These are phyloP conservation scores for Epizoanthus illoricatus DNA, from an alignment of 92 coral and sea anemone species.

Conservation along the genomic window DNA sequence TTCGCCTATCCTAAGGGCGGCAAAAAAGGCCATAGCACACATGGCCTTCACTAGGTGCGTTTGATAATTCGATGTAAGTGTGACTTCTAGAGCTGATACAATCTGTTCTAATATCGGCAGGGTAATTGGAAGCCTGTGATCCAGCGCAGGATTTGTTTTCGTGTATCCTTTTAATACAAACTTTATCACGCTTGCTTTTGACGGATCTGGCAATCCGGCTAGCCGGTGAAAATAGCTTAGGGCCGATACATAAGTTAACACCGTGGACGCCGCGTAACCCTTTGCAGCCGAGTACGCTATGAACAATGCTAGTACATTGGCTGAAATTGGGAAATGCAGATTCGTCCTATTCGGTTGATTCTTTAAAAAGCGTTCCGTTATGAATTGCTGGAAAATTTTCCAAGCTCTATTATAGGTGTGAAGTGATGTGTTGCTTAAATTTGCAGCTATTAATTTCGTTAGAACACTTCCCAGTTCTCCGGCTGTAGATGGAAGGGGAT, in stretches of 20 bases:
- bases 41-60: constrained; percentile 33
- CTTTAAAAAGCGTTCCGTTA: neutral
- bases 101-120: constrained; percentile 43
- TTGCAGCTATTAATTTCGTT: no score
- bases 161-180: constrained; percentile 43
- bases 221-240: constrained; percentile 42
- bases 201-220: constrained; percentile 41
- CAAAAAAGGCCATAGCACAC: constrained; percentile 43
- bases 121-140: constrained; percentile 39
- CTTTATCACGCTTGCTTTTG: neutral
- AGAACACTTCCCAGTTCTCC: no score
- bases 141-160: constrained; percentile 30
- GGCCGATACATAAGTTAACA: constrained; percentile 45
- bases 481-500: constrained; percentile 37
- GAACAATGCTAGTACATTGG: constrained; percentile 31
- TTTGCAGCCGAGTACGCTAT: constrained; percentile 31
- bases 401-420: constrained; percentile 39
- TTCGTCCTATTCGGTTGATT: neutral
- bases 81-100: constrained; percentile 10
- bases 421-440: no score
- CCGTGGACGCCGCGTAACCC: constrained; percentile 11
- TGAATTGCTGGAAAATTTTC: constrained; percentile 3
- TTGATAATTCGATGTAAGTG: neutral
- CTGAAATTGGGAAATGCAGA: constrained; percentile 16
- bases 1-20: constrained; percentile 45